A percentile compares a stretch with the other conserved stretches of the same genome.
Evolutionary conservation across 1,140 invertebrate genomes (phyloP).

Genomic region (Spodoptera litura): DNA sequence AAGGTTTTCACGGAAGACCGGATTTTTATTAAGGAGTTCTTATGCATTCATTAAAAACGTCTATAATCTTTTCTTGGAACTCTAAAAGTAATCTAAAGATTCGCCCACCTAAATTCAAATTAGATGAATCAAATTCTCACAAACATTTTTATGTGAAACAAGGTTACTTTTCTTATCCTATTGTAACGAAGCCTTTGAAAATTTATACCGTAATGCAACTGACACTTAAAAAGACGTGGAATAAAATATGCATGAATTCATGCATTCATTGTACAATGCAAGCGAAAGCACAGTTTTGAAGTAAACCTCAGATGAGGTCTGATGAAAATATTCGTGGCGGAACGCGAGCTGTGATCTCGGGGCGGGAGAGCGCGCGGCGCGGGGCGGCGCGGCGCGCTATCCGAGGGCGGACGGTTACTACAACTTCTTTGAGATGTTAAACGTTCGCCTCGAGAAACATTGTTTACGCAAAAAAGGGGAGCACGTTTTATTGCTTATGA

Average conservation of each 20-base stretch:
- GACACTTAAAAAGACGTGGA: constrained; percentile 26
- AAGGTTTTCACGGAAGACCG: too few species aligned
- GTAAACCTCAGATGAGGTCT: constrained; percentile 23
- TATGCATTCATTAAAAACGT: too few species aligned
- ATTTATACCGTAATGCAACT: background rate
- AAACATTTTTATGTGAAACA: background rate
- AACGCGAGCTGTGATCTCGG: background rate
- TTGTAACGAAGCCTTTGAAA: background rate
- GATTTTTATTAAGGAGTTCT: too few species aligned
- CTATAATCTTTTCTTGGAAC: too few species aligned
- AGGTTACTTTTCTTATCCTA: too few species aligned
- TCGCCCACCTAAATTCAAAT: background rate
- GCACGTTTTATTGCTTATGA: constrained; percentile 63
- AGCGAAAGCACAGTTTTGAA: constrained; percentile 36
- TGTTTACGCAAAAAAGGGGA: constrained; percentile 54
- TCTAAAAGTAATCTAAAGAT: too few species aligned
- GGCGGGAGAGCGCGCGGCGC: background rate
- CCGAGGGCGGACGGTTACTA: constrained; percentile 32
- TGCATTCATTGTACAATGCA: constrained; percentile 9
- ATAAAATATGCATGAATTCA: constrained; percentile 19
- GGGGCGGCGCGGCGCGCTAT: constrained; percentile 16
- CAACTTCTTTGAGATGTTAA: constrained; percentile 63
- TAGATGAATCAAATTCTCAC: background rate
- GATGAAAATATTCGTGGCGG: constrained; percentile 29
- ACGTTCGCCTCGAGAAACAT: constrained; percentile 54